Base-by-base conservation (phyloP, 2,888 invertebrate species). In the Watsonalla cultraria region DNA sequence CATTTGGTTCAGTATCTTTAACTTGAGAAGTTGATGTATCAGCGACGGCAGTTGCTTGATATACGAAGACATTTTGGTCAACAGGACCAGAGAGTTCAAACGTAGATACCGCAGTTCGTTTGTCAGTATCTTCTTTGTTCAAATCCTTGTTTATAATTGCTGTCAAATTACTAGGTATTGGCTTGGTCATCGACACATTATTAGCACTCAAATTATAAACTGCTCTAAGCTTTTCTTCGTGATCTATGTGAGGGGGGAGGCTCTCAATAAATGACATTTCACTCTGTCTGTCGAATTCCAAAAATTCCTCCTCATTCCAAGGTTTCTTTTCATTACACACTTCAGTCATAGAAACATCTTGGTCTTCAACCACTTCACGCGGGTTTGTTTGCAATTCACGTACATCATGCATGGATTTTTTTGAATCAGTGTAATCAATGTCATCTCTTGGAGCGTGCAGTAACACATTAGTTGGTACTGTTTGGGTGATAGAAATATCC, bases 401-500 rank as follows among this genome's bases (percentile, higher is more conserved):
- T 42, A 1, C 11, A 11, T 11, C 42, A 11, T 7, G 8, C 42
- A 42, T 42, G 1, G 42, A 42, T 1, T 11, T 42, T 42, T 11
- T 11, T 11, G 42, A 42, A 42, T 42, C 9, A 11, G 42, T 42
- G 11, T 11, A 11, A 42, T 42, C 42, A 42, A 42, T 11, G 11
- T 11, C 42, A 11, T 42, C 11, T 42, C 9, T 42, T 11, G 42
- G 11, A 8, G 42, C 42, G 9, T 42, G 42, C 2, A 42, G 42
- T 42, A 42, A 11, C 11, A 42, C 42, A 11, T 11, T 8, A 11
- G 42, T 42, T 8, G 66, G 58, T 7, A 74, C 52, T 0, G 62
- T 65, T 61, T 67, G 65, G 2, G 72, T 71, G 6, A 72, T 60
- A 11, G 78, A 74, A 7, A 78, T 55, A 37, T 77, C 59, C 0